Conservation (phyloP, 2,113 vertebrate genomes). For the Sula dactylatra region DNA sequence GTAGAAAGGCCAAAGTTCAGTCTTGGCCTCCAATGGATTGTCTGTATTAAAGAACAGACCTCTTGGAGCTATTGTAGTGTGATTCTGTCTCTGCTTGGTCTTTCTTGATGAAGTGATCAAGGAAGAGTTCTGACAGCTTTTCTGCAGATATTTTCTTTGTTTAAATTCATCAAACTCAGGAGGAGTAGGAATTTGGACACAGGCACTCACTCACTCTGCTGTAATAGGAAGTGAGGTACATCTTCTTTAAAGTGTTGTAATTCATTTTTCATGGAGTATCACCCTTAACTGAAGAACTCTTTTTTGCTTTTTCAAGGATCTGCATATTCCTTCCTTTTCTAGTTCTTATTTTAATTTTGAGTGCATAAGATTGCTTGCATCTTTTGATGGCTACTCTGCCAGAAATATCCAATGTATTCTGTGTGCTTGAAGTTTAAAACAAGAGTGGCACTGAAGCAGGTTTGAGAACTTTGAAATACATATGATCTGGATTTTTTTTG, state of each 20-base stretch:
- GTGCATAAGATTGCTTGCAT: background rate
- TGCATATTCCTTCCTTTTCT: background rate
- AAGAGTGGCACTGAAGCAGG: background rate
- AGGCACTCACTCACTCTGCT: background rate
- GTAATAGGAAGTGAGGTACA: background rate
- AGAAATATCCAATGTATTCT: background rate
- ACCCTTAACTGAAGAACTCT: background rate
- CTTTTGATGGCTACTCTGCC: background rate
- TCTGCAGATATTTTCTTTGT: background rate
- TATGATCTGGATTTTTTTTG: accelerated
- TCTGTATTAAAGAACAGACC: background rate
- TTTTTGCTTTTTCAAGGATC: background rate
- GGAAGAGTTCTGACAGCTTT: background rate
- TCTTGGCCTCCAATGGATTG: background rate
- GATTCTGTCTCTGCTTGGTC: background rate
- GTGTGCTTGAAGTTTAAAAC: background rate
- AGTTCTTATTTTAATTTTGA: background rate
- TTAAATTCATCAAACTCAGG: background rate
- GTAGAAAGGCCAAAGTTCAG: background rate
- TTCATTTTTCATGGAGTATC: background rate
- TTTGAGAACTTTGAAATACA: background rate
- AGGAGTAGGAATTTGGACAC: background rate
- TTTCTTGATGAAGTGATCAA: background rate
- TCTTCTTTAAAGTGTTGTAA: background rate
- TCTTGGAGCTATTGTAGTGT: background rate